Conservation (phyloP, 2,888 invertebrate genomes). For the Eupithecia dodoneata region DNA sequence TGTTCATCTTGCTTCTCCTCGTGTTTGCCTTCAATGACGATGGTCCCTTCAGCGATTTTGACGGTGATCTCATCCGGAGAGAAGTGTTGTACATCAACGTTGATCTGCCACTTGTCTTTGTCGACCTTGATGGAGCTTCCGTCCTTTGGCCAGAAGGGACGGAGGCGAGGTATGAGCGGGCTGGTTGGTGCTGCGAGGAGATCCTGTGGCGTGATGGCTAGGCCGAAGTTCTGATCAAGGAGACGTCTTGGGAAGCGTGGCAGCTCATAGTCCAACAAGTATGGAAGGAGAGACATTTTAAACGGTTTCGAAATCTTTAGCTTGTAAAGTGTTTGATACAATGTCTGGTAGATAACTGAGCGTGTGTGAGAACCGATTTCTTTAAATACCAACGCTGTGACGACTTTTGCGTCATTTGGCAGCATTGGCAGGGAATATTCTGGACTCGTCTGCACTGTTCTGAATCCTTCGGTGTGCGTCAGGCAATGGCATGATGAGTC, state of each 20-base stretch:
- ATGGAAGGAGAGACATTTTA: slow-evolving; percentile 69
- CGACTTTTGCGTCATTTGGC: slow-evolving; percentile 24
- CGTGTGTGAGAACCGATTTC: neutral
- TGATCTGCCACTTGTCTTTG: slow-evolving; percentile 86
- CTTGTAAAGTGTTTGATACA: neutral
- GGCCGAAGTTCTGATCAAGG: slow-evolving; percentile 75
- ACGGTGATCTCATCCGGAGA: slow-evolving; percentile 90
- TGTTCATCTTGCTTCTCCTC: slow-evolving; percentile 91
- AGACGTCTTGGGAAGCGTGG: slow-evolving; percentile 71
- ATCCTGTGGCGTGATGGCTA: slow-evolving; percentile 74
- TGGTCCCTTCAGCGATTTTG: slow-evolving; percentile 87
- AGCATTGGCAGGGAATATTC: slow-evolving; percentile 25
- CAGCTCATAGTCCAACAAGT: slow-evolving; percentile 67
- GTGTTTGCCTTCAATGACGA: slow-evolving; percentile 91
- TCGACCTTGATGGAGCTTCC: slow-evolving; percentile 80
- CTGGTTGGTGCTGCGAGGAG: slow-evolving; percentile 58
- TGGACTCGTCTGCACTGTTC: slow-evolving; percentile 23
- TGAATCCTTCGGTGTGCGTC: slow-evolving; percentile 8
- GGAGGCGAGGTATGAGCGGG: slow-evolving; percentile 58
- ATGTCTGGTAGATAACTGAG: slow-evolving; percentile 10
- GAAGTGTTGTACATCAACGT: slow-evolving; percentile 90
- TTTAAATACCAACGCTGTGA: slow-evolving; percentile 21
- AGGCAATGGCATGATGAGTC: neutral
- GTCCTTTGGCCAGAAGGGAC: slow-evolving; percentile 72
- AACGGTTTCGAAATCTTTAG: slow-evolving; percentile 23